Conservation (phyloP, 2,888 invertebrate species). For the Alcis repandata region DNA sequence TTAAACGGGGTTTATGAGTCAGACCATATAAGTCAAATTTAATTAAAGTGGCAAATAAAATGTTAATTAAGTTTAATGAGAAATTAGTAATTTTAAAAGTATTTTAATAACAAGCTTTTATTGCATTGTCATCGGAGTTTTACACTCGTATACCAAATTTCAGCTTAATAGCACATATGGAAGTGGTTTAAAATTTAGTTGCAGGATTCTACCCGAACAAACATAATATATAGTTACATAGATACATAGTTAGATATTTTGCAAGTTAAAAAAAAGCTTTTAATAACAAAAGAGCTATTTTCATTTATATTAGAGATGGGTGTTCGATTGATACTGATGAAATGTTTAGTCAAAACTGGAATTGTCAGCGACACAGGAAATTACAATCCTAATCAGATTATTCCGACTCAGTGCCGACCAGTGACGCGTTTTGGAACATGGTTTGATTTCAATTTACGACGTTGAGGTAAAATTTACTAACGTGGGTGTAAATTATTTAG, state of each 20-base stretch:
- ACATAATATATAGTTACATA: no score
- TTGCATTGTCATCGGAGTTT: no score
- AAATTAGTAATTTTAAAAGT: no score
- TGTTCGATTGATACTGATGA: conserved; percentile 40
- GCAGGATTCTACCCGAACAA: no score
- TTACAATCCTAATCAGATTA: conserved; percentile 80
- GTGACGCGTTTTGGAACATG: conserved; percentile 55
- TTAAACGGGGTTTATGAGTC: no score
- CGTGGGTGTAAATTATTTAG: background rate
- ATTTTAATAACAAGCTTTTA: no score
- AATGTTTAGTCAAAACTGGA: conserved; percentile 54
- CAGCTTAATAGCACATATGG: no score
- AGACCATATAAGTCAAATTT: background rate
- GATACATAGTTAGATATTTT: no score
- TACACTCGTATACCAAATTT: no score
- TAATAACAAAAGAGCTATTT: background rate
- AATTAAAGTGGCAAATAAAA: background rate
- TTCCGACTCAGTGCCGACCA: conserved; percentile 69
- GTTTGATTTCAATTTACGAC: conserved; percentile 49
- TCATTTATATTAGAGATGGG: conserved; percentile 1
- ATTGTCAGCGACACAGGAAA: conserved; percentile 72
- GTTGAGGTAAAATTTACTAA: conserved; percentile 42
- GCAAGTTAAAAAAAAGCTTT: no score
- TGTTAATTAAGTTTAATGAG: background rate
- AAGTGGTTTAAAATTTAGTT: no score